These are phyloP conservation scores for Benitochromis conjunctus DNA, from an alignment of 2,113 vertebrate species.

Conservation along the genomic window DNA sequence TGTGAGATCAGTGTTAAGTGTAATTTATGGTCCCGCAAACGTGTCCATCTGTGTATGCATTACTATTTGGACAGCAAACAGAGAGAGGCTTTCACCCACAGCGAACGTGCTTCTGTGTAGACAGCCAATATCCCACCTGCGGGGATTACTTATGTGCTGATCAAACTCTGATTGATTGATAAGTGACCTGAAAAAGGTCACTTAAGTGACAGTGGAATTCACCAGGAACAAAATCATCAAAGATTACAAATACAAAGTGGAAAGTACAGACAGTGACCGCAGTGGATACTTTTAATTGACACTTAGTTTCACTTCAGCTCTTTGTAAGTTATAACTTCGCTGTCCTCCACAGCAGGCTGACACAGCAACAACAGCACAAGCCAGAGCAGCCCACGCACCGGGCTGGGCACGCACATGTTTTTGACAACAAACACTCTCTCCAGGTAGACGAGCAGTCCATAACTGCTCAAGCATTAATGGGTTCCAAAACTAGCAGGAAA, in stretches of 20 bases:
- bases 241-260: not conserved
- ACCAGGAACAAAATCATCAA: not conserved
- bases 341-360: not conserved
- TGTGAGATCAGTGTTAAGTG: not conserved
- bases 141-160: not conserved
- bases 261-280: not conserved
- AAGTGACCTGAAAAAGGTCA: not conserved
- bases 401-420: not conserved
- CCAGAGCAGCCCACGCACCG: accelerated
- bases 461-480: not conserved
- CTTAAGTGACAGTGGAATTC: not conserved
- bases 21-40: not conserved
- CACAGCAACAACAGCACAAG: not conserved
- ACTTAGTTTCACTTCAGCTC: not conserved
- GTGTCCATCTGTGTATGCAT: not conserved
- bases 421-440: not conserved
- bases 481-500: not conserved
- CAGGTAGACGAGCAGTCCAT: accelerated
- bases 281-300: not conserved
- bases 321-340: not conserved
- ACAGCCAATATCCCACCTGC: not conserved
- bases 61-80: not conserved
- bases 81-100: not conserved
- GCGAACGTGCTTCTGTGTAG: not conserved
- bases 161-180: not conserved